Conservation (phyloP, 2,797 vertebrate species). For the Catamblyrhynchus diadema region DNA sequence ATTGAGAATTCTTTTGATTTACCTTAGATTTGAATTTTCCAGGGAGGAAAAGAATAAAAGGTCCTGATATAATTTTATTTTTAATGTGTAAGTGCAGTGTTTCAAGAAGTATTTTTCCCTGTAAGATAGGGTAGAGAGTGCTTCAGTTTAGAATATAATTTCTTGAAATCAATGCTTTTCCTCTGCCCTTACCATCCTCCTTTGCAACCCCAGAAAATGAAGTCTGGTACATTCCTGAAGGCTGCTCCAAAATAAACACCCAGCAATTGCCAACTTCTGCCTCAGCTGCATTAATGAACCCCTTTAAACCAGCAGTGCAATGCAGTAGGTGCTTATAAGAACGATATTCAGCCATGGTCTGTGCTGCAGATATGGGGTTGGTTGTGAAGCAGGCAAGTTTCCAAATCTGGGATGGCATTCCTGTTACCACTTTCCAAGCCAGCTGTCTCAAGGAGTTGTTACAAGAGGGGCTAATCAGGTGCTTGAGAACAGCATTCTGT, state of each 20-base stretch:
- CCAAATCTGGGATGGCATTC: background rate
- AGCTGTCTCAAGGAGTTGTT: background rate
- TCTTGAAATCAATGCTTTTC: background rate
- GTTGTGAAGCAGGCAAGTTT: background rate
- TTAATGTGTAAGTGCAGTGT: background rate
- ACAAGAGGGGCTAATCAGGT: background rate
- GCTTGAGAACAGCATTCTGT: accelerated
- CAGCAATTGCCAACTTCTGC: background rate
- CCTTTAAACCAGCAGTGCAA: background rate
- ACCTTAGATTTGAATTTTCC: background rate
- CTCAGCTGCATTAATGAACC: background rate
- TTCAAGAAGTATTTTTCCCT: background rate
- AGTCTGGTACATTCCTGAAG: background rate
- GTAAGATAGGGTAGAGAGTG: background rate
- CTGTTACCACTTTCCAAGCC: background rate
- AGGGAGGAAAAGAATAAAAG: background rate
- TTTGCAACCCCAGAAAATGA: background rate
- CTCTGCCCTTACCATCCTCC: background rate
- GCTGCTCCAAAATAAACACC: background rate
- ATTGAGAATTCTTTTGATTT: background rate
- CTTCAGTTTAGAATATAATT: background rate
- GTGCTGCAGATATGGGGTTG: background rate
- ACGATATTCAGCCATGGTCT: background rate
- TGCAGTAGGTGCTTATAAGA: background rate
- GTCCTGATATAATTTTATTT: background rate